A percentile compares a stretch with the other conserved stretches of the same genome.
Evolutionary conservation across 2,888 invertebrate species (phyloP).

Genomic region (Gastrophysa polygoni): DNA sequence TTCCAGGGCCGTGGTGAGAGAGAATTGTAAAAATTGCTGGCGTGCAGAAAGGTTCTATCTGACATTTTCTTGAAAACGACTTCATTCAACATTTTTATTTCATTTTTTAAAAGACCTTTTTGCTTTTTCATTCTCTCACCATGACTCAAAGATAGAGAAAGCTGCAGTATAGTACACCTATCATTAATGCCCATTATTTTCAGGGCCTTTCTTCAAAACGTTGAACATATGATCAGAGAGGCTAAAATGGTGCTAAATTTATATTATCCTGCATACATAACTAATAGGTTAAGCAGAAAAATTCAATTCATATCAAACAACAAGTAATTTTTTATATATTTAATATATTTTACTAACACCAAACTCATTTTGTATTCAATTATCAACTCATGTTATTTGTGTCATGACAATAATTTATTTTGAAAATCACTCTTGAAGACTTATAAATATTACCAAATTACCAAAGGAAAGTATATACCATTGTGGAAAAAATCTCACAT

Average conservation of each 20-base stretch:
- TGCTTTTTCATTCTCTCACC: too few species aligned
- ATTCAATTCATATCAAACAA: slow-evolving; percentile 50
- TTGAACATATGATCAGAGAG: slow-evolving; percentile 48
- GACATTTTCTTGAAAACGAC: too few species aligned
- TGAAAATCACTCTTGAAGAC: neutral
- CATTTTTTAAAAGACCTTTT: too few species aligned
- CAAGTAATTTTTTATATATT: slow-evolving; percentile 43
- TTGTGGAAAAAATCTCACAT: too few species aligned
- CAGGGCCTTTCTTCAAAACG: slow-evolving; percentile 48
- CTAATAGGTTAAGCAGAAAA: slow-evolving; percentile 48
- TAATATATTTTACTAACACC: slow-evolving; percentile 38
- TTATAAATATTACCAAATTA: neutral
- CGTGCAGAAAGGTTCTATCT: too few species aligned
- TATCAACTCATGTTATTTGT: slow-evolving; percentile 4
- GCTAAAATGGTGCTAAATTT: slow-evolving; percentile 49
- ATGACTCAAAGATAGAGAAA: too few species aligned
- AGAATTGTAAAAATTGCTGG: too few species aligned
- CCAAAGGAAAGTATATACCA: too few species aligned
- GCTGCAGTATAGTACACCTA: neutral
- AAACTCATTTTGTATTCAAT: slow-evolving; percentile 10
- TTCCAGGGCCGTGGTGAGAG: too few species aligned
- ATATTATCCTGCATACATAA: slow-evolving; percentile 50
- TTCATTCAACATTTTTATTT: too few species aligned
- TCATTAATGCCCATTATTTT: slow-evolving; percentile 23
- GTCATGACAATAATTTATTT: neutral